Base-by-base conservation (phyloP, 2,797 vertebrate genomes). In the Eleutherodactylus coqui region DNA sequence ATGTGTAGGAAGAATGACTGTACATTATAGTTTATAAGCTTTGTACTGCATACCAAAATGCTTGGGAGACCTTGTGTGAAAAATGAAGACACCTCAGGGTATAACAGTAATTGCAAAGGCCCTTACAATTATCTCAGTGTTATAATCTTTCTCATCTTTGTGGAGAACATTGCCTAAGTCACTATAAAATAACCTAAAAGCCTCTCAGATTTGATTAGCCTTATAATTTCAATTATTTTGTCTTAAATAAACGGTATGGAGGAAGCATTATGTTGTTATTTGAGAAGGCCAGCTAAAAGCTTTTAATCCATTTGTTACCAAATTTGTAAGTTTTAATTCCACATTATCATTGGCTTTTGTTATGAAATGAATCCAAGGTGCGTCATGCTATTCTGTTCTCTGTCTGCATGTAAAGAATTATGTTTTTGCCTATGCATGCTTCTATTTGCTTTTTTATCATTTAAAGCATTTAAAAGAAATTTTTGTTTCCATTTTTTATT, bases 191-290 rank as follows among this genome's bases (percentile, higher is more conserved):
- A 36, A 38, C 55, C 53, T 79, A 58, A 79, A 79, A 79, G 77
- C 77, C 29, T 79, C 53, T 62, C 36, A 62, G 45, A 79, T 79
- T 38, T 79, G 77, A 79, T 79, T 79, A 79, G 36, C 19, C n/a
- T 43, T 43, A 43, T 79, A 58, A 79, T 79, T 55, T 58, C 43
- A 79, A 79, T 79, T 79, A 79, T 79, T 79, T 79, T 79, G n/a
- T 62, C 53, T 79, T 58, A 79, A 79, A 62, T 79, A 60, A 79
- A 60, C 43, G 55, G 53, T 79, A 62, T 79, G 53, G 21, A 79
- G 53, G 55, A 62, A 62, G 77, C 77, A 43, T 79, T 79, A 34
- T 79, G 53, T 17, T 79, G 77, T 79, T 79, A 79, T 79, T 45
- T 79, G 77, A 79, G 77, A 60, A 24, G 36, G 13, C 24, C 55